phyloP scores from a whole-genome alignment of 2,113 vertebrate genomes.

The Dicentrarchus labrax region DNA sequence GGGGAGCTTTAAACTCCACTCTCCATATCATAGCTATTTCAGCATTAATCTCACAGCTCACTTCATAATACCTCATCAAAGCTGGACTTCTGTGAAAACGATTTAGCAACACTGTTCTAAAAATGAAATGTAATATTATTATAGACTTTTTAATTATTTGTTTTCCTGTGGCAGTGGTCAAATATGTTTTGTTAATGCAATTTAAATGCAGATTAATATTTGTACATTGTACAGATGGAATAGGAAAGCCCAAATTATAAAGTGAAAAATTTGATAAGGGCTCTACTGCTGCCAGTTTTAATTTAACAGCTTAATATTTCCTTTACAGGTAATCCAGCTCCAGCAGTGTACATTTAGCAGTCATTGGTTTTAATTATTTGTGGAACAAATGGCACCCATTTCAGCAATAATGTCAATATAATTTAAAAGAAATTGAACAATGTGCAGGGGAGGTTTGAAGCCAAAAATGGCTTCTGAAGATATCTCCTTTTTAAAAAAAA shows the following conservation, averaged over 20 bases:
- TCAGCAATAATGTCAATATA: no score
- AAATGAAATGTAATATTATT: no score
- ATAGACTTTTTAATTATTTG: slow-evolving; percentile 7
- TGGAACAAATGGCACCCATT: no score
- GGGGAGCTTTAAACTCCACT: not conserved
- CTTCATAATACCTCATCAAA: slow-evolving; percentile 18
- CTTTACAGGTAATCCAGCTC: no score
- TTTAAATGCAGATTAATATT: slow-evolving; percentile 39
- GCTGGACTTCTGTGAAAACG: not conserved
- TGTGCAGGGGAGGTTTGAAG: no score
- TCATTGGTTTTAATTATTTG: no score
- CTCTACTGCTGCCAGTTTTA: no score
- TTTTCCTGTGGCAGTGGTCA: not conserved
- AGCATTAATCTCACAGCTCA: slow-evolving; percentile 17
- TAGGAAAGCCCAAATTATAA: not conserved
- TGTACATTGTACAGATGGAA: not conserved
- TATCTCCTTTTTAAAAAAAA: no score
- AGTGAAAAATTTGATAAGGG: not conserved
- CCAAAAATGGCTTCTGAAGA: no score
- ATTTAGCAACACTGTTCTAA: not conserved
- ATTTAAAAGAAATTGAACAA: no score
- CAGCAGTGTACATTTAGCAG: no score
- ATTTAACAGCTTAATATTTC: no score
- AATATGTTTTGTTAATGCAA: slow-evolving; percentile 13
- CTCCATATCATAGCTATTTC: slow-evolving; percentile 10